phyloP scores from a whole-genome alignment of 2,113 vertebrate genomes.

The Caracal caracal region DNA sequence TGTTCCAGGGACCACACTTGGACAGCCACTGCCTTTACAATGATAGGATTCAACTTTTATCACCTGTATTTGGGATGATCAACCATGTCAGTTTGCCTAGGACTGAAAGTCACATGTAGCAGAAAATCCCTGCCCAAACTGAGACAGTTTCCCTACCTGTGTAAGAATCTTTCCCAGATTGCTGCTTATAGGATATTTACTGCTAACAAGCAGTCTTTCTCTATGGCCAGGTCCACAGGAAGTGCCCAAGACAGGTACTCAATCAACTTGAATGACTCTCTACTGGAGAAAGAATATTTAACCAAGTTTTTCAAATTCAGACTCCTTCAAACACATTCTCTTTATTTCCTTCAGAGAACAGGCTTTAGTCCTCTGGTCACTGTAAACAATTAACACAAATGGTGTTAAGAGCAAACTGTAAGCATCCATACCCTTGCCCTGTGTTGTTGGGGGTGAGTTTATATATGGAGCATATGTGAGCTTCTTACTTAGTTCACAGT shows the following conservation, averaged over 20 bases:
- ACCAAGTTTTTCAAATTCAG: constrained; percentile 49
- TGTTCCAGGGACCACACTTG: neutral
- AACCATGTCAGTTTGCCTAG: neutral
- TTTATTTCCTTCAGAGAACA: constrained; percentile 64
- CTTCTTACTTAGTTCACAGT: constrained; percentile 13
- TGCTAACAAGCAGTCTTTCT: neutral
- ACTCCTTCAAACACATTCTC: constrained; percentile 53
- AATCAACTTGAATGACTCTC: neutral
- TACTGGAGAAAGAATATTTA: neutral
- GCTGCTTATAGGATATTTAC: neutral
- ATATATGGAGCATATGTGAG: neutral
- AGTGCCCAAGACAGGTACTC: neutral
- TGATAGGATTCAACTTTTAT: neutral
- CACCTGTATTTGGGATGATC: neutral
- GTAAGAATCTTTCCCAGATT: neutral
- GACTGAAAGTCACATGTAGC: neutral
- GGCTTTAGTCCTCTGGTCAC: neutral
- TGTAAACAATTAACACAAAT: constrained; percentile 51
- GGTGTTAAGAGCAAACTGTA: neutral
- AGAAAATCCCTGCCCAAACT: neutral
- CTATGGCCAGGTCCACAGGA: neutral
- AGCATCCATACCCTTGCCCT: neutral
- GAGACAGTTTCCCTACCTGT: neutral
- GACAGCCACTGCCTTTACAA: neutral
- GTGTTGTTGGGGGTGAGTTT: neutral